Evolutionary conservation across 2,797 vertebrate genomes (phyloP).

Genomic region (Chelidonichthys spinosus): DNA sequence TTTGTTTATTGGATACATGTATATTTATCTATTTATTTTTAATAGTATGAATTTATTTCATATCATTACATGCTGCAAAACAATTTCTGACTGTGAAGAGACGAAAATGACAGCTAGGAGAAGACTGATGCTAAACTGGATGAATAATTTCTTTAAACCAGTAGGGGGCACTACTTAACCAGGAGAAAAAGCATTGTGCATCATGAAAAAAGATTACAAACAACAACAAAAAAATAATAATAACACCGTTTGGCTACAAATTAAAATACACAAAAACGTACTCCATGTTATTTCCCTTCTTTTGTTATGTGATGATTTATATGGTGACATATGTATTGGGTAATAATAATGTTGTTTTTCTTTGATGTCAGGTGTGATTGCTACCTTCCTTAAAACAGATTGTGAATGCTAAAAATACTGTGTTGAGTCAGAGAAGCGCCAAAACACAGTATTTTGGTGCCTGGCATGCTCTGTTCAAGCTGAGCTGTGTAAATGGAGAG

Average conservation of each 20-base stretch:
- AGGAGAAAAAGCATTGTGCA: slow-evolving; percentile 48
- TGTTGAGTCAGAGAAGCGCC: slow-evolving; percentile 31
- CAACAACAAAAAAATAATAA: no score
- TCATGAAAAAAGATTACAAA: slow-evolving; percentile 30
- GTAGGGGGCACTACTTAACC: slow-evolving; percentile 80
- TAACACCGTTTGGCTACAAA: slow-evolving; percentile 3
- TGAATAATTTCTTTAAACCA: slow-evolving; percentile 50
- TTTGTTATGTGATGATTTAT: not conserved
- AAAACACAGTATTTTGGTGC: slow-evolving; percentile 47
- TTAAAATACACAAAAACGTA: slow-evolving; percentile 16
- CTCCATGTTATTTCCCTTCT: not conserved
- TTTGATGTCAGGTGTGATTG: not conserved
- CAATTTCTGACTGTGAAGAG: slow-evolving; percentile 8
- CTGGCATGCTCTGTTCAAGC: slow-evolving; percentile 49
- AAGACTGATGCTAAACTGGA: not conserved
- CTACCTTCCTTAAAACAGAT: slow-evolving; percentile 21
- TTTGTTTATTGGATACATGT: not conserved
- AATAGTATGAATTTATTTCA: not conserved
- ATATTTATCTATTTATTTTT: not conserved
- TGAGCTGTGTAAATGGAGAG: slow-evolving; percentile 52
- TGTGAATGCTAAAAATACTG: slow-evolving; percentile 50
- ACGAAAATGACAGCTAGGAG: slow-evolving; percentile 6
- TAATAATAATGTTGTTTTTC: not conserved
- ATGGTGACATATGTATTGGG: not conserved
- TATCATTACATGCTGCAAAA: not conserved